Evolutionary conservation across 2,113 vertebrate species (phyloP).

Genomic region (Thamnophis sirtalis): DNA sequence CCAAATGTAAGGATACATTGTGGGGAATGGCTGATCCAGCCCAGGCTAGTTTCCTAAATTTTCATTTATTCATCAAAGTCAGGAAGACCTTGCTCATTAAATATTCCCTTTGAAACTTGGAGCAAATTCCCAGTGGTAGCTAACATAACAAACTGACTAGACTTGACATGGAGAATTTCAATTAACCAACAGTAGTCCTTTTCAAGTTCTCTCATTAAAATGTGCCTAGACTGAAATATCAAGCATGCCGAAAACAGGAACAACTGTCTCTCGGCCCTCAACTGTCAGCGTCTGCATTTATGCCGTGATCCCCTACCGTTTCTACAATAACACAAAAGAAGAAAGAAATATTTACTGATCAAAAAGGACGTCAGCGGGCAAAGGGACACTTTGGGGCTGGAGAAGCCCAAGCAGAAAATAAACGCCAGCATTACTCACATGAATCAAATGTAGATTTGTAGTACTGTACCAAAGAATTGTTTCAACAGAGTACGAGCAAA

Average conservation of each 20-base stretch:
- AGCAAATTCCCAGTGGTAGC: slow-evolving; percentile 21
- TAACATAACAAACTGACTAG: slow-evolving; percentile 20
- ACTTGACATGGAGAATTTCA: neutral
- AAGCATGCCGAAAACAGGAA: neutral
- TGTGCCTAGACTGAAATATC: slow-evolving; percentile 4
- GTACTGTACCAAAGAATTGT: neutral
- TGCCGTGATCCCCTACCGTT: neutral
- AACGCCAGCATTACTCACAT: neutral
- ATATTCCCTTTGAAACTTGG: neutral
- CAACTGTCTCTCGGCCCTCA: neutral
- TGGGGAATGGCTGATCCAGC: neutral
- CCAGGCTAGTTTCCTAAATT: neutral
- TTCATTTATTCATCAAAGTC: neutral
- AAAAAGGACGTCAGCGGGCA: neutral
- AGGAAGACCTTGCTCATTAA: neutral
- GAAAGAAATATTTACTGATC: neutral
- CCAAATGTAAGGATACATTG: neutral
- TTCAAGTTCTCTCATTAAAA: slow-evolving; percentile 16
- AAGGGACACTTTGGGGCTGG: neutral
- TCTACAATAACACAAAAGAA: neutral
- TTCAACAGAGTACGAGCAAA: slow-evolving; percentile 9
- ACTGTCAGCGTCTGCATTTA: neutral
- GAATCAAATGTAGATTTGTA: slow-evolving; percentile 4
- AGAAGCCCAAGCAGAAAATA: neutral
- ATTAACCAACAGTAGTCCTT: slow-evolving; percentile 10